Percentiles rank a stretch among this genome's conserved stretches.
Conservation (phyloP, 2,888 invertebrate genomes). For the Helobdella robusta region DNA sequence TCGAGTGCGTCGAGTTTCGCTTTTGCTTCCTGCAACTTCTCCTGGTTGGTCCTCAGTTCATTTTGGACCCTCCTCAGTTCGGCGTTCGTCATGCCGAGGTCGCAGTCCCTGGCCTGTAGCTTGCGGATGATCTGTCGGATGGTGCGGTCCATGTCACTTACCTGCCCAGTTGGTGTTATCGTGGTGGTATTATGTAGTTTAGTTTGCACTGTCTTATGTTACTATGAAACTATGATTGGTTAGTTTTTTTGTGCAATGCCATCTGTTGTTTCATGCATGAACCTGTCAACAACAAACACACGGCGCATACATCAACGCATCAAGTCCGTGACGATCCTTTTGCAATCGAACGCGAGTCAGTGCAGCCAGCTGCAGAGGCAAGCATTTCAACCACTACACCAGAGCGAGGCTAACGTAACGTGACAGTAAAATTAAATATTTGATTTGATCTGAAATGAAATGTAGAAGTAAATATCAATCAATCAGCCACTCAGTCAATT, state of each 20-base stretch:
- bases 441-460: background rate
- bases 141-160: slow-evolving; percentile 40
- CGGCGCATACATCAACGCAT: too few relatives aligned
- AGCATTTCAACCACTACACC: too few relatives aligned
- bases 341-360: too few relatives aligned
- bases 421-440: background rate
- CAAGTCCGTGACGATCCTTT: too few relatives aligned
- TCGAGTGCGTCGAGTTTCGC: slow-evolving; percentile 16
- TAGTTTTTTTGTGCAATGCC: too few relatives aligned
- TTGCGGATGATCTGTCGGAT: slow-evolving; percentile 35
- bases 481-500: background rate
- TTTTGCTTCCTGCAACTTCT: slow-evolving; percentile 32
- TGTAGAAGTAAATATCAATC: background rate
- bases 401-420: background rate
- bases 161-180: too few relatives aligned
- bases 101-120: slow-evolving; percentile 29
- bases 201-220: too few relatives aligned
- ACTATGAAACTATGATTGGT: too few relatives aligned
- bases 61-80: slow-evolving; percentile 31
- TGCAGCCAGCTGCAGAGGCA: too few relatives aligned
- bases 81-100: slow-evolving; percentile 29
- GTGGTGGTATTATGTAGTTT: too few relatives aligned
- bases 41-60: slow-evolving; percentile 32
- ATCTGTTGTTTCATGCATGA: too few relatives aligned
- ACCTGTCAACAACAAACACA: too few relatives aligned